Percentiles rank a stretch among this genome's conserved stretches.
phyloP scores from a whole-genome alignment of 2,888 invertebrate genomes.

The Ectemnius lituratus region DNA sequence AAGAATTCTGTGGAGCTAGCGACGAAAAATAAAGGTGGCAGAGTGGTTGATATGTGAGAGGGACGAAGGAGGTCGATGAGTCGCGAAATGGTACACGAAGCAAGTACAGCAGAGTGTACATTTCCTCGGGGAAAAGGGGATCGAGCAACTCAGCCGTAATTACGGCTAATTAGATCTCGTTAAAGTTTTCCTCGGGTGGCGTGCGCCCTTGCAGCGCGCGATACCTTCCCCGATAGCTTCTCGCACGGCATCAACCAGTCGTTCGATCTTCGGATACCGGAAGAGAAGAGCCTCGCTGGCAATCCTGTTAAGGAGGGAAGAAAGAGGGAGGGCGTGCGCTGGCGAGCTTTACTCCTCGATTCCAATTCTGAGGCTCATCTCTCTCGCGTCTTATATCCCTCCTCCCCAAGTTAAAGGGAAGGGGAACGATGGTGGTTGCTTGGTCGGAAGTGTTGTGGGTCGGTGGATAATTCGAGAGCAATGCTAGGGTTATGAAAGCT shows the following conservation, averaged over 20 bases:
- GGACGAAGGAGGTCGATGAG: slow-evolving; percentile 22
- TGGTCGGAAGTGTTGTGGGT: no score
- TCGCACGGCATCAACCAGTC: no score
- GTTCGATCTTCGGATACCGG: no score
- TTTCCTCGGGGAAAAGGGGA: not conserved
- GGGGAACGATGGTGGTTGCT: no score
- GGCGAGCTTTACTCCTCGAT: not conserved
- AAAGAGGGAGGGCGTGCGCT: not conserved
- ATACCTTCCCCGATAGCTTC: no score
- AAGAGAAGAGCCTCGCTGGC: no score
- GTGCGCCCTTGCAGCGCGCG: no score
- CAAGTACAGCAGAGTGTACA: not conserved
- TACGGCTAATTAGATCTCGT: slow-evolving; percentile 10
- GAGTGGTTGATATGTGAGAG: slow-evolving; percentile 3
- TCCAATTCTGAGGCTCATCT: no score
- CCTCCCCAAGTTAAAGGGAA: no score
- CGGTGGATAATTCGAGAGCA: no score
- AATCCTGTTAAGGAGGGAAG: no score
- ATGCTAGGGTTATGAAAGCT: not conserved
- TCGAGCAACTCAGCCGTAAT: not conserved
- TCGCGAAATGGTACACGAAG: slow-evolving; percentile 1
- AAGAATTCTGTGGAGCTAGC: slow-evolving; percentile 34
- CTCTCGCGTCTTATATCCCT: no score
- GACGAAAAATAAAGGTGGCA: slow-evolving; percentile 20
- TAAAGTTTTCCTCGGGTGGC: not conserved